Evolutionary conservation across 2,113 vertebrate genomes (phyloP), one percentile per base, ranked within the genome.

Genomic region (Ornithorhynchus anatinus): DNA sequence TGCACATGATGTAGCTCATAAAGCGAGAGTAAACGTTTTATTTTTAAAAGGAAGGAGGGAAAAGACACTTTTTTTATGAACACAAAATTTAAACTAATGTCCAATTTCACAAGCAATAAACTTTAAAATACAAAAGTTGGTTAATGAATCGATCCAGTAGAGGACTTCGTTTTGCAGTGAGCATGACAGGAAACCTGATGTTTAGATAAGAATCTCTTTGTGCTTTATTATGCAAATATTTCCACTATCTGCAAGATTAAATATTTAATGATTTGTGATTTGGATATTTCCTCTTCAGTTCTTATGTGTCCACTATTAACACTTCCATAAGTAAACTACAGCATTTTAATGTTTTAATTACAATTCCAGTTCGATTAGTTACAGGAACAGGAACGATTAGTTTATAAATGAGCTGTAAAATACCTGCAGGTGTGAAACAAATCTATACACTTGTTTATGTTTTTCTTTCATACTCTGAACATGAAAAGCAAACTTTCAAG

Each of bases 161-260:
- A 59, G 43, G 70, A 43, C 27, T 72, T 17, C 13, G 19, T 7
- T 36, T 81, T 69, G 17, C 23, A 16, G 29, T 64, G n/a, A 42
- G 43, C n/a, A 39, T 12, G 67, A 43, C 75, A 48, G 60, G 59
- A 81, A 39, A 57, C 35, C 29, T 61, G 10, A 77, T 79, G 60
- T 72, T 4, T 33, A 14, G 50, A 57, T 14, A 64, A 14, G 29
- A 74, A 27, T 10, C 56, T 53, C 74, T 76, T 14, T 10, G 33
- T 15, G 47, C 69, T 45, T 66, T 37, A 75, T 3, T 27, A 39
- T 64, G 15, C 74, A 72, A 29, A 51, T 44, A 64, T 79, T 77
- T 61, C 48, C 67, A 13, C 47, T 52, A 58, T 77, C 63, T 1
- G 32, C 36, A 61, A 67, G 35, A 40, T 72, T 80, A 75, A 60